A percentile compares a stretch with the other conserved stretches of the same genome.
These are phyloP conservation scores for Crocidura indochinensis DNA, from an alignment of 2,797 vertebrate genomes.

Conservation along the genomic window DNA sequence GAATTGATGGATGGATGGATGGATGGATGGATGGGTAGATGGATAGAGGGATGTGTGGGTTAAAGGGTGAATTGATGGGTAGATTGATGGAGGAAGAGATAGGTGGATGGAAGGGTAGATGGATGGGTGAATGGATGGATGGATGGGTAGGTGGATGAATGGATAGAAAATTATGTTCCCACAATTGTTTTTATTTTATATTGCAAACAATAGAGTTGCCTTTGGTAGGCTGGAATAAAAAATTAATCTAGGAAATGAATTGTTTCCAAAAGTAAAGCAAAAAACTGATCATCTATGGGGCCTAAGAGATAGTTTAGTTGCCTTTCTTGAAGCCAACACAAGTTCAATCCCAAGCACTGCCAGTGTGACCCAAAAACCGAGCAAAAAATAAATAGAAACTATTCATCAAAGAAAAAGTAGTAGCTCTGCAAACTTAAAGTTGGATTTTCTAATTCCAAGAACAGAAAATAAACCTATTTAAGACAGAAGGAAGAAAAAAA, in stretches of 20 bases:
- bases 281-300: background rate
- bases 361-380: too few relatives aligned
- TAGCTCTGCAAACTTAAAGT: constrained; percentile 72
- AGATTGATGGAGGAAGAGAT: too few relatives aligned
- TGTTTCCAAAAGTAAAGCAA: constrained; percentile 82
- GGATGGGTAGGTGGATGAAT: background rate
- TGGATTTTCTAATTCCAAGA: constrained; percentile 83
- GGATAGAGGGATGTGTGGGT: background rate
- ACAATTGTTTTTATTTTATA: background rate
- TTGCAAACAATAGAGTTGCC: background rate
- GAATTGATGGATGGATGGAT: background rate
- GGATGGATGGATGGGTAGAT: background rate
- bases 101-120: background rate
- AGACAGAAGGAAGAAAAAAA: background rate
- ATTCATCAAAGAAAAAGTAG: constrained; percentile 76
- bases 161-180: background rate
- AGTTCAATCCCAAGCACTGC: too few relatives aligned
- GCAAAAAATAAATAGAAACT: background rate
- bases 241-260: constrained; percentile 34
- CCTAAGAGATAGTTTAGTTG: too few relatives aligned
- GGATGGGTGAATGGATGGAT: background rate
- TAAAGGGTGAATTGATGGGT: background rate
- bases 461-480: constrained; percentile 90
- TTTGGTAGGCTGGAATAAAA: background rate
- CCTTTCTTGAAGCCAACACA: too few relatives aligned